These are phyloP conservation scores for Linyphia triangularis DNA, from an alignment of 2,888 invertebrate genomes.

Conservation along the genomic window DNA sequence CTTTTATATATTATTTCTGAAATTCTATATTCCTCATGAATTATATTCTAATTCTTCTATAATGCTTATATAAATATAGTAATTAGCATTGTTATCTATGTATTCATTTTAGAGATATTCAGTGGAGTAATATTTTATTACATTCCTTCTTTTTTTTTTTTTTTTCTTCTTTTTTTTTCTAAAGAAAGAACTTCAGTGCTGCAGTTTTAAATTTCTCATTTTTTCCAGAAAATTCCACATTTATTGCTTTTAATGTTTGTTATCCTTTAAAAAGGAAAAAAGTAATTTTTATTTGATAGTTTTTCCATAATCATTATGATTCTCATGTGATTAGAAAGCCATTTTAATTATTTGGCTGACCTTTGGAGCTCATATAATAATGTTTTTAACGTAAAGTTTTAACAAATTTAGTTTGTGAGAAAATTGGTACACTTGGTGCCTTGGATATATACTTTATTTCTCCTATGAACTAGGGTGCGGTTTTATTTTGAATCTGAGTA, in stretches of 20 bases:
- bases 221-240: too few species aligned
- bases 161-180: neutral
- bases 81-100: neutral
- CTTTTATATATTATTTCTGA: neutral
- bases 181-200: constrained; percentile 5
- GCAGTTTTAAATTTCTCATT: too few species aligned
- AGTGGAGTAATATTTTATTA: neutral
- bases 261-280: too few species aligned
- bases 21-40: neutral
- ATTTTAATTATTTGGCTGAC: constrained; percentile 9
- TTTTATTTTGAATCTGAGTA: neutral
- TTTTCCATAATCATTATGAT: constrained; percentile 8
- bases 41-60: neutral
- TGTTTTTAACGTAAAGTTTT: neutral
- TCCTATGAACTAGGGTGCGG: constrained; percentile 15
- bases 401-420: constrained; percentile 18
- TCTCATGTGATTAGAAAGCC: constrained; percentile 13
- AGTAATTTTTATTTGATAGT: constrained; percentile 13
- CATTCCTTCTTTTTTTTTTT: neutral
- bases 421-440: constrained; percentile 65
- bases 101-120: neutral
- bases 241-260: too few species aligned
- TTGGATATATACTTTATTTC: constrained; percentile 65
- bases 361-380: neutral
- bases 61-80: neutral